These are phyloP conservation scores for Nycticorax nycticorax DNA, from an alignment of 2,113 vertebrate genomes.

Conservation along the genomic window DNA sequence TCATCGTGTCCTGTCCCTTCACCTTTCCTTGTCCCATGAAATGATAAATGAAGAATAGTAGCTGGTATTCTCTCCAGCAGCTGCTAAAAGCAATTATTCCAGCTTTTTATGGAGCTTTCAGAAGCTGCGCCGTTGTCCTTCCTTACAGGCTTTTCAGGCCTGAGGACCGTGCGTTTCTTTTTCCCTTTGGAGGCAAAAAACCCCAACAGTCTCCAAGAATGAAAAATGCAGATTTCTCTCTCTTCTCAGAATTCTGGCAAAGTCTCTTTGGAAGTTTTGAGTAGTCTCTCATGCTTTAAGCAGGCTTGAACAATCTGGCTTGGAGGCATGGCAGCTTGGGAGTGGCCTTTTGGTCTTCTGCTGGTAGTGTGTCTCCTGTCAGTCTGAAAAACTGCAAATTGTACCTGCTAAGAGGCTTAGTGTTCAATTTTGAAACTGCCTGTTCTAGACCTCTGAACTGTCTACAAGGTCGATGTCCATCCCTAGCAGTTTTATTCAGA, in stretches of 20 bases:
- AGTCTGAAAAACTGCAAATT: background rate
- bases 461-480: background rate
- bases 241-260: background rate
- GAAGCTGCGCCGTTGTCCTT: background rate
- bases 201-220: background rate
- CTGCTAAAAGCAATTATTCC: slow-evolving; percentile 48
- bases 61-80: slow-evolving; percentile 2
- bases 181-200: background rate
- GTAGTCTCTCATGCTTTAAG: background rate
- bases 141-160: background rate
- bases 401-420: background rate
- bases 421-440: background rate
- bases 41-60: slow-evolving; percentile 43
- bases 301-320: background rate
- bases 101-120: slow-evolving; percentile 24
- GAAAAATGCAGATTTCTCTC: slow-evolving; percentile 15
- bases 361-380: background rate
- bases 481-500: background rate
- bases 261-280: background rate
- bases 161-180: background rate
- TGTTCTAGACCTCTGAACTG: background rate
- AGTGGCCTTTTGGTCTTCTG: background rate
- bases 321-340: background rate
- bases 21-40: slow-evolving; percentile 40
- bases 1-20: slow-evolving; percentile 42